Evolutionary conservation across 2,888 invertebrate genomes (phyloP).

Genomic region (Idaea aversata): DNA sequence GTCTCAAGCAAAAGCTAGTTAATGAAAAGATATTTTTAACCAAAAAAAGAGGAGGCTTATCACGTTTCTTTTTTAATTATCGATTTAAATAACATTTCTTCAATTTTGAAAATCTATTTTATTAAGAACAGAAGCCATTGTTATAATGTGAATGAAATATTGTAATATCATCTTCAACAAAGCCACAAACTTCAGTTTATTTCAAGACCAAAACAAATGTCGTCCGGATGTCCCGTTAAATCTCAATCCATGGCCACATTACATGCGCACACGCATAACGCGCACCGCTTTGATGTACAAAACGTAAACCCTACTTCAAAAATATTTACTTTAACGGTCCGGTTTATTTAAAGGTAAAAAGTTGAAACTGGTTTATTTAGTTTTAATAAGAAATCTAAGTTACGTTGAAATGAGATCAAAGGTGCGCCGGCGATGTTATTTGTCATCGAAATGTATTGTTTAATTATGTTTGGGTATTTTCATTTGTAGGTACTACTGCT

Average conservation of each 20-base stretch:
- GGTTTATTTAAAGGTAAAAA: neutral
- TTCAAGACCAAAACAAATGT: neutral
- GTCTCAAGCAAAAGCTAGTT: too few relatives aligned
- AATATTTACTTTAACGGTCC: neutral
- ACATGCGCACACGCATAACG: neutral
- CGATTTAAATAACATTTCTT: neutral
- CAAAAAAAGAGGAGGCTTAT: too few relatives aligned
- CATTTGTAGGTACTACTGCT: neutral
- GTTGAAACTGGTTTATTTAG: neutral
- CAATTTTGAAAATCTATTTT: neutral
- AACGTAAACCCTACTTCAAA: neutral
- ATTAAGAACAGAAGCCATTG: neutral
- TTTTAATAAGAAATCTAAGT: neutral
- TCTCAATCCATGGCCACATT: neutral
- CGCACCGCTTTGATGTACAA: neutral
- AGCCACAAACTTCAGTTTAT: neutral
- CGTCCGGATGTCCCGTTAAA: conserved; percentile 5
- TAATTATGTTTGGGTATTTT: neutral
- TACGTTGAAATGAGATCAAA: neutral
- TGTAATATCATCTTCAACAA: neutral
- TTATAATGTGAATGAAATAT: neutral
- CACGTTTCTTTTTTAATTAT: neutral
- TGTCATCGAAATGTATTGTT: neutral
- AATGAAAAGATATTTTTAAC: too few relatives aligned
- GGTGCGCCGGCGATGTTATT: neutral